A percentile compares a stretch with the other conserved stretches of the same genome.
These are phyloP conservation scores for Cheilosia variabilis DNA, from an alignment of 2,888 invertebrate species.

Conservation along the genomic window DNA sequence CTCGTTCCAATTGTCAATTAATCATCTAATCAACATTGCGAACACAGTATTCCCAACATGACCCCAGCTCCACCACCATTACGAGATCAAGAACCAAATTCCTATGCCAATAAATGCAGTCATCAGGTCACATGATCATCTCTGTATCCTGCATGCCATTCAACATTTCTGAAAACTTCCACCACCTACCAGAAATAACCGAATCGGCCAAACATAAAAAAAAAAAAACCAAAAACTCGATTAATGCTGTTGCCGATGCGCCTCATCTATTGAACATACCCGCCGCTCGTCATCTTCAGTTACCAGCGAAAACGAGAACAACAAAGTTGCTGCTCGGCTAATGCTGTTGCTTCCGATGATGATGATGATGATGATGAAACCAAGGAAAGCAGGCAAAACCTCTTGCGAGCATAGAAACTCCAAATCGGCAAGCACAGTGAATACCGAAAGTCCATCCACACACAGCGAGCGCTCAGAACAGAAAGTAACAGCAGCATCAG, in stretches of 20 bases:
- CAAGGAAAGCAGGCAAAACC: constrained; percentile 36
- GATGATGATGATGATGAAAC: constrained; percentile 24
- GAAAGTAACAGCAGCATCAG: constrained; percentile 23
- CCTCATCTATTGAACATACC: constrained; percentile 47
- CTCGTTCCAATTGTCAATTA: neutral
- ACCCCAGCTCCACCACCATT: neutral
- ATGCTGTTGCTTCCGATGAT: constrained; percentile 20
- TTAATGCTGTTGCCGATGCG: constrained; percentile 15
- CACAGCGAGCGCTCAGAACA: constrained; percentile 12
- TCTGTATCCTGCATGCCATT: constrained; percentile 27
- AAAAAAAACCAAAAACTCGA: neutral
- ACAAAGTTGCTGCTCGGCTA: constrained; percentile 30
- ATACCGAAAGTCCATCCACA: constrained; percentile 50
- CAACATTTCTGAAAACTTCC: constrained; percentile 16
- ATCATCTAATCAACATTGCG: neutral
- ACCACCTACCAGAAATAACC: constrained; percentile 56
- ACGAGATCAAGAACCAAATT: constrained; percentile 34
- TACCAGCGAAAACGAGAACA: constrained; percentile 36
- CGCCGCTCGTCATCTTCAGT: constrained; percentile 34
- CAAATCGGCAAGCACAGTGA: constrained; percentile 31
- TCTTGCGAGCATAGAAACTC: constrained; percentile 37
- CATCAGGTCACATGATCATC: constrained; percentile 55
- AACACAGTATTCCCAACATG: constrained; percentile 1
- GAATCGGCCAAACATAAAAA: neutral
- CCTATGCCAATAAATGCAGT: constrained; percentile 21